phyloP scores from a whole-genome alignment of 2,888 invertebrate species.

The Hetaerina titia region DNA sequence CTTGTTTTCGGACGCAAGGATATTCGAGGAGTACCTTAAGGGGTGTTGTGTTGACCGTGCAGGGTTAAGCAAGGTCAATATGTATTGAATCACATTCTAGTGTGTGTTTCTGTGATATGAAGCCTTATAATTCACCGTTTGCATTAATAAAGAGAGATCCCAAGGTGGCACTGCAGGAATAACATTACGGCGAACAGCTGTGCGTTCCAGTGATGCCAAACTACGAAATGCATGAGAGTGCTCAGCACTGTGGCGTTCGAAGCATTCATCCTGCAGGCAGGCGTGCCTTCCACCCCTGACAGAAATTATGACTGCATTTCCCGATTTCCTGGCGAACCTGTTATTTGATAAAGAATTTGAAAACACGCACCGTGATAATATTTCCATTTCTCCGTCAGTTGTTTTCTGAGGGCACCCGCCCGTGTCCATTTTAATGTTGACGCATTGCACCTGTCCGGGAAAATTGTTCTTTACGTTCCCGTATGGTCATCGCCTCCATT shows the following conservation, averaged over 20 bases:
- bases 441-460: conserved; percentile 55
- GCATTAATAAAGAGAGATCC: neutral
- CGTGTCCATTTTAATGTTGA: conserved; percentile 11
- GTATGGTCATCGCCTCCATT: neutral
- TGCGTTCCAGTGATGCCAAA: conserved; percentile 22
- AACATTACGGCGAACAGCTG: conserved; percentile 22
- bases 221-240: neutral
- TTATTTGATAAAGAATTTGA: neutral
- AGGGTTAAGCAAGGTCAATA: conserved; percentile 58
- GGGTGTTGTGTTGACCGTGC: conserved; percentile 37
- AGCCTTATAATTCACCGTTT: neutral
- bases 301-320: neutral
- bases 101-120: neutral
- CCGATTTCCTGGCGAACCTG: neutral
- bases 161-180: neutral
- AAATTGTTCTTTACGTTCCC: neutral
- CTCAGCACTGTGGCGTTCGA: neutral
- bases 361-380: neutral
- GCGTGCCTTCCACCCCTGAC: neutral
- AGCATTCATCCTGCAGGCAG: neutral
- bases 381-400: neutral
- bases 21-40: conserved; percentile 48
- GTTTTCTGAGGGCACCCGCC: neutral
- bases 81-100: neutral
- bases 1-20: conserved; percentile 14